Base-by-base conservation (phyloP, 2,888 invertebrate species). In the Miltochrista miniata region DNA sequence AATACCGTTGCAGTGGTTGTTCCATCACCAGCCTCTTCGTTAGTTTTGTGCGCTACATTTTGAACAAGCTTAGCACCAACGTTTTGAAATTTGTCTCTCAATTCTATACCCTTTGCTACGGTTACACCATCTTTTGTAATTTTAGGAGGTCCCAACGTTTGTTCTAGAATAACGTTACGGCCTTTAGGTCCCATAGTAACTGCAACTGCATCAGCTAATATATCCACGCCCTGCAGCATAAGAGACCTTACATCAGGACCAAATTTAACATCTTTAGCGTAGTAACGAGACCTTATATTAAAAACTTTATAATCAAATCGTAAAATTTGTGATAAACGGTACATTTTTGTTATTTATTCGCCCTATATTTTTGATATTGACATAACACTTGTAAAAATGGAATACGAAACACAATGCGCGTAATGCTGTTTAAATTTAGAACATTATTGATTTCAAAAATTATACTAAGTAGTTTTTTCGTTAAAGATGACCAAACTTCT, bases 91-190 rank as follows among this genome's bases (percentile, higher is more conserved):
- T 98, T 99, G 86, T 99, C 98, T 87, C 97, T 97, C 31, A 99
- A 92, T 82, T 99, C 99, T 65, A 99, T 96, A 35, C 97, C 96
- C 91, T 99, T 99, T 13, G 99, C 99, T 10, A 99, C 99, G 0
- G 99, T 99, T 0, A 99, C 99, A 58, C 99, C 99, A 85, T 99
- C 99, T 91, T 99, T 99, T n/a, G 99, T 99, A 74, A 99, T 99
- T 93, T 99, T 99, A 7, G 99, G 99, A 50, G 98, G 97, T 11
- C 99, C 99, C 97, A 98, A 98, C 24, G 96, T 95, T 87, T 99
- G 99, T 88, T 99, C 99, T 68, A 99, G 93, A 70, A 99, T 99
- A 7, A 99, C 99, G 85, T 99, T 99, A 51, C 99, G 95, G 11
- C 99, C 99, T 75, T 99, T 99, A 44, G 99, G 99, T 12, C 99